A percentile compares a stretch with the other conserved stretches of the same genome.
Conservation (phyloP, 2,888 invertebrate genomes). For the Cataglyphis altisquamis region DNA sequence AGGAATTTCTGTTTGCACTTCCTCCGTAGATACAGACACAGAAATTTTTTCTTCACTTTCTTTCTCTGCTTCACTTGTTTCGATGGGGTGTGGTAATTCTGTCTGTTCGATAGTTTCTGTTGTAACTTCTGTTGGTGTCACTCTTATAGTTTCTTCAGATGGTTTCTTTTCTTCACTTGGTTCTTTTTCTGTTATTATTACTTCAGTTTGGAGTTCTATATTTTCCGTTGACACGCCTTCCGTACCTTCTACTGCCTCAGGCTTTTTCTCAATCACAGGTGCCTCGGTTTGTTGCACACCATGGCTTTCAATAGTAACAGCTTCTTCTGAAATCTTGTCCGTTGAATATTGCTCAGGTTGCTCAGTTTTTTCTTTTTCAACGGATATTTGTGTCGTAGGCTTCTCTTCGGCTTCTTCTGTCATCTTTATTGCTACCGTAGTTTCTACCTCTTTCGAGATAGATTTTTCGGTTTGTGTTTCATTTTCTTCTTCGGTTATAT, state of each 20-base stretch:
- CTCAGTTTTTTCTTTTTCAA: constrained; percentile 57
- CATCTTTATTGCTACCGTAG: constrained; percentile 8
- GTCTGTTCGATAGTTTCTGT: constrained; percentile 49
- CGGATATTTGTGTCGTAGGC: constrained; percentile 47
- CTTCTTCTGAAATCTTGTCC: constrained; percentile 57
- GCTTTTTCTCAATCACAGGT: constrained; percentile 44
- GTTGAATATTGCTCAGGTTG: constrained; percentile 61
- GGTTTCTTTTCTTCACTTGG: constrained; percentile 52
- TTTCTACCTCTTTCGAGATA: constrained; percentile 38
- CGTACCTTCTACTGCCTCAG: constrained; percentile 26
- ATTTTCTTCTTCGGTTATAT: constrained; percentile 32
- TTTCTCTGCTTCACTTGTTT: constrained; percentile 59
- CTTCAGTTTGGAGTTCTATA: constrained; percentile 32
- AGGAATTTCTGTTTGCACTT: constrained; percentile 43
- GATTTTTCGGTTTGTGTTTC: constrained; percentile 58
- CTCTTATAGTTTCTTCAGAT: constrained; percentile 67
- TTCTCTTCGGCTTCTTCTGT: constrained; percentile 36
- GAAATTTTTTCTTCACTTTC: constrained; percentile 35
- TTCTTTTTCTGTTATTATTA: constrained; percentile 46
- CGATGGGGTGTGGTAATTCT: constrained; percentile 63
- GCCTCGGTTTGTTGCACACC: constrained; percentile 23
- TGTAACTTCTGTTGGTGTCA: constrained; percentile 66
- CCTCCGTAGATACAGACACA: constrained; percentile 39
- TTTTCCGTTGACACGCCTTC: constrained; percentile 36
- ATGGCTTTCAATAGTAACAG: constrained; percentile 39